Conservation (phyloP, 2,113 vertebrate genomes). For the Galemys pyrenaicus region DNA sequence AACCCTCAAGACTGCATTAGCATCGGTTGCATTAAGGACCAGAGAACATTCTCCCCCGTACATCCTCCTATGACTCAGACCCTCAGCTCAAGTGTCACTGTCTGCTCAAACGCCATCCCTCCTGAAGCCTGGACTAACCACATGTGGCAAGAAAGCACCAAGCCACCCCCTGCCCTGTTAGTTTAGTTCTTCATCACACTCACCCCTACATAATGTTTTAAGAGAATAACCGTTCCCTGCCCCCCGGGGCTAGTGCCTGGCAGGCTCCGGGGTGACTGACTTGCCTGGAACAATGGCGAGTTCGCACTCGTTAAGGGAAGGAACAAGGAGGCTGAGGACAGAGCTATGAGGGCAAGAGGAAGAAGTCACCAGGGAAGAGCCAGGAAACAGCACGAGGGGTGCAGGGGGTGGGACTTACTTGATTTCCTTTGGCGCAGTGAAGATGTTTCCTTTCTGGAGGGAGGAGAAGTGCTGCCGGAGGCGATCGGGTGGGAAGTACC, state of each 20-base stretch:
- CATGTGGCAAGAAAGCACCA: neutral
- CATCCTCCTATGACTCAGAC: neutral
- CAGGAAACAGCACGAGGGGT: rapidly evolving
- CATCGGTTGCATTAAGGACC: neutral
- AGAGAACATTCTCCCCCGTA: neutral
- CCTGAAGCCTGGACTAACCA: neutral
- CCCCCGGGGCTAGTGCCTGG: too few relatives aligned
- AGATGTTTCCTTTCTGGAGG: constrained; percentile 64
- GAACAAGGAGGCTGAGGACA: neutral
- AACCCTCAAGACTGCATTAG: neutral
- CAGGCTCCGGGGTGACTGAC: neutral
- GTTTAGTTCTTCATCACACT: neutral
- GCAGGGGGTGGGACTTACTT: constrained; percentile 68
- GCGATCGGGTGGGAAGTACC: constrained; percentile 65
- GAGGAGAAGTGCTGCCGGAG: constrained; percentile 80
- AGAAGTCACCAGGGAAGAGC: neutral
- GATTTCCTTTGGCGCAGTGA: constrained; percentile 68
- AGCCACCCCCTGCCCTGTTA: neutral
- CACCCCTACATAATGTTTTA: neutral
- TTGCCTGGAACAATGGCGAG: neutral
- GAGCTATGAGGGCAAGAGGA: neutral
- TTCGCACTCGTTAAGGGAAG: neutral
- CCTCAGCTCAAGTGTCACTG: neutral
- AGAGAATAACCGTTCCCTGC: neutral
- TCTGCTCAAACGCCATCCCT: neutral